Percentiles rank a stretch among this genome's conserved stretches.
phyloP scores from a whole-genome alignment of 2,113 vertebrate genomes.

The Corythoichthys haematopterus region DNA sequence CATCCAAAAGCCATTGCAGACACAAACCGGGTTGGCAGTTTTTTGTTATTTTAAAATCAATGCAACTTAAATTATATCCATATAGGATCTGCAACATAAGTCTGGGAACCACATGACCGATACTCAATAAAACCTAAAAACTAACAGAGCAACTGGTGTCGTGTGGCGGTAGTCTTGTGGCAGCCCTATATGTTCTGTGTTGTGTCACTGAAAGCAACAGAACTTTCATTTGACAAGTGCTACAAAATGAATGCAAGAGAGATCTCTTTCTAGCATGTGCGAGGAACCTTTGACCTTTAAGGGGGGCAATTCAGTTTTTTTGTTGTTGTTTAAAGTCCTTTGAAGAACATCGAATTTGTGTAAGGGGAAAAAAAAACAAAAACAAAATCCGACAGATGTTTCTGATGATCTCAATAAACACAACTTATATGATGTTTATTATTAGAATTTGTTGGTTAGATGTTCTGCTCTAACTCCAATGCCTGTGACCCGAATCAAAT shows the following conservation, averaged over 20 bases:
- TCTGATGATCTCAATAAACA: neutral
- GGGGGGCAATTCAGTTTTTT: neutral
- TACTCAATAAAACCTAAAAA: constrained; percentile 51
- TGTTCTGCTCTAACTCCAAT: neutral
- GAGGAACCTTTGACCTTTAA: neutral
- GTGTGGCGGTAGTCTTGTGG: constrained; percentile 15
- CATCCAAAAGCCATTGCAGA: constrained; percentile 72
- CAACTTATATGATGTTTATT: neutral
- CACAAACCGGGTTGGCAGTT: constrained; percentile 76
- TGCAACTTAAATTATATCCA: constrained; percentile 61
- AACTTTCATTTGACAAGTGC: constrained; percentile 40
- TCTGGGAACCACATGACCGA: constrained; percentile 50
- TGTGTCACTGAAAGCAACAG: constrained; percentile 33
- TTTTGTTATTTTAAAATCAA: constrained; percentile 21
- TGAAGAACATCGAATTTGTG: neutral
- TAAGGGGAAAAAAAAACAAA: neutral
- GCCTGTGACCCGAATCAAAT: neutral
- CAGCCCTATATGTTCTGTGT: constrained; percentile 21
- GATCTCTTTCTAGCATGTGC: constrained; percentile 11
- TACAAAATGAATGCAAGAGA: constrained; percentile 37
- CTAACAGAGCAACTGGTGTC: constrained; percentile 30
- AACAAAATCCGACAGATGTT: neutral
- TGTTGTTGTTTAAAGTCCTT: neutral
- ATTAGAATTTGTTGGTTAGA: neutral
- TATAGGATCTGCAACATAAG: constrained; percentile 51